Percentiles rank a stretch among this genome's conserved stretches.
Conservation (phyloP, 2,888 invertebrate species). For the Lagria hirta region DNA sequence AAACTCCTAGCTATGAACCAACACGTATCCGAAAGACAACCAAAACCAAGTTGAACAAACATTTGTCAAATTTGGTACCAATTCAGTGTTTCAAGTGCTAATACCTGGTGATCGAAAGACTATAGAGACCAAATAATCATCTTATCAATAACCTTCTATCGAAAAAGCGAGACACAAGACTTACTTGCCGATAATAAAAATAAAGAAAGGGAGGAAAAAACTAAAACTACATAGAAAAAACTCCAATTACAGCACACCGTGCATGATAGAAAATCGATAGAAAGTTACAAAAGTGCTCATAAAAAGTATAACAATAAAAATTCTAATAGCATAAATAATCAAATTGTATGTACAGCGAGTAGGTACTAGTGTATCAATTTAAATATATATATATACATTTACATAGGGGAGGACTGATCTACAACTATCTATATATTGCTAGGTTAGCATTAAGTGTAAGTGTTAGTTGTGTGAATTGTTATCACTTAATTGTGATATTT, state of each 20-base stretch:
- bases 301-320: conserved; percentile 29
- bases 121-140: too few relatives aligned
- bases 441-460: conserved; percentile 32
- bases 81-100: too few relatives aligned
- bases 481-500: conserved; percentile 22
- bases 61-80: too few relatives aligned
- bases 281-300: conserved; percentile 49
- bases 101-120: too few relatives aligned
- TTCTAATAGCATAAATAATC: conserved; percentile 21
- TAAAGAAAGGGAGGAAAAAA: conserved; percentile 32
- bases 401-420: conserved; percentile 39
- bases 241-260: conserved; percentile 39
- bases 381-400: conserved; percentile 39
- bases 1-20: too few relatives aligned
- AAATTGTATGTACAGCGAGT: conserved; percentile 17
- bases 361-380: conserved; percentile 15
- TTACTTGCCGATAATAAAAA: conserved; percentile 38
- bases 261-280: conserved; percentile 45
- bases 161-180: conserved; percentile 44
- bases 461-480: conserved; percentile 35
- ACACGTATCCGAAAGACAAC: too few relatives aligned
- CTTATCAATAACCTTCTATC: conserved; percentile 48
- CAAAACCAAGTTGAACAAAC: too few relatives aligned
- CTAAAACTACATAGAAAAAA: conserved; percentile 42
- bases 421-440: conserved; percentile 38